Percentiles rank a stretch among this genome's conserved stretches.
These are phyloP conservation scores for Mesoligia furuncula DNA, from an alignment of 2,888 invertebrate genomes.

Conservation along the genomic window DNA sequence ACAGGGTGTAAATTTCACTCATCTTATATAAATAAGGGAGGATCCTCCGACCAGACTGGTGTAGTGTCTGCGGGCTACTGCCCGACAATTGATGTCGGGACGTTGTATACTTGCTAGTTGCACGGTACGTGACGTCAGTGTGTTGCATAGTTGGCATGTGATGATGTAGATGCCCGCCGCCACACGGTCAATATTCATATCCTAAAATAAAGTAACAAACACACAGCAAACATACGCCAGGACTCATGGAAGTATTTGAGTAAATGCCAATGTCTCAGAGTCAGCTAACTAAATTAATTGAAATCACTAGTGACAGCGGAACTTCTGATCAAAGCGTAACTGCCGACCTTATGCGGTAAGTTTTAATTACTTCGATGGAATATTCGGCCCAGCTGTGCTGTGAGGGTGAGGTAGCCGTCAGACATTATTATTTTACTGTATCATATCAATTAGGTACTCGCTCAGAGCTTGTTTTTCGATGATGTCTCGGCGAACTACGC, in stretches of 20 bases:
- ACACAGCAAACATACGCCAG: background rate
- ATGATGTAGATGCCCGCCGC: background rate
- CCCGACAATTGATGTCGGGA: background rate
- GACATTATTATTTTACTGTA: slow-evolving; percentile 24
- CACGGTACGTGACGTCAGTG: background rate
- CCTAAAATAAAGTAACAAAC: slow-evolving; percentile 7
- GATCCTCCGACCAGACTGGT: background rate
- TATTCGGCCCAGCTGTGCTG: slow-evolving; percentile 28
- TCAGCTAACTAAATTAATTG: slow-evolving; percentile 47
- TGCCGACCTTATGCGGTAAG: slow-evolving; percentile 46
- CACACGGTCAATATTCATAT: background rate
- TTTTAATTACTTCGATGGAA: slow-evolving; percentile 62
- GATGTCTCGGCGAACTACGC: background rate
- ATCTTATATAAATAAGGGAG: background rate
- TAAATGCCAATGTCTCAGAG: slow-evolving; percentile 18
- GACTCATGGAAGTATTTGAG: slow-evolving; percentile 3
- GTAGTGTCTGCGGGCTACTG: too few species aligned
- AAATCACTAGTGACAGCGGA: slow-evolving; percentile 47
- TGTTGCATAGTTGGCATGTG: background rate
- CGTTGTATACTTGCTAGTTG: background rate
- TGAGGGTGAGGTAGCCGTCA: background rate
- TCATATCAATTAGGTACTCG: slow-evolving; percentile 11
- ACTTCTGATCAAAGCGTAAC: slow-evolving; percentile 51
- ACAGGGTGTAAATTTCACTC: background rate
- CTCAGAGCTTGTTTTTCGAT: background rate